These are phyloP conservation scores for Microctonus brassicae DNA, from an alignment of 2,888 invertebrate species.

Conservation along the genomic window DNA sequence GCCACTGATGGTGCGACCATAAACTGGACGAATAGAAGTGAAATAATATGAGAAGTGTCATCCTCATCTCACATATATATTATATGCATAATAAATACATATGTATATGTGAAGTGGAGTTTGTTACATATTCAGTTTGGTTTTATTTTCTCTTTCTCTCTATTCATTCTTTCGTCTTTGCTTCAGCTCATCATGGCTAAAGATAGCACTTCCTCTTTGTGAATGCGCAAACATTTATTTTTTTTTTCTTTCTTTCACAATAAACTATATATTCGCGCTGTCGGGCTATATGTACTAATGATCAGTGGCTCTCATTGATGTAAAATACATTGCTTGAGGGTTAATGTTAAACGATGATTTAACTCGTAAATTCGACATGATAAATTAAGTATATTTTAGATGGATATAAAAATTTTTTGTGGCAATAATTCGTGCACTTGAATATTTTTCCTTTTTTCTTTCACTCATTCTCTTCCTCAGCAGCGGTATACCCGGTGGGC, in stretches of 20 bases:
- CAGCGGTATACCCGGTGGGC: conserved; percentile 17
- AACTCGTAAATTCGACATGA: too few species aligned
- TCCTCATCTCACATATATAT: conserved; percentile 7
- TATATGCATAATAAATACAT: too few species aligned
- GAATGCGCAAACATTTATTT: conserved; percentile 51
- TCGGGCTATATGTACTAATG: conserved; percentile 29
- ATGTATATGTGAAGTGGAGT: neutral
- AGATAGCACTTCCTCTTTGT: conserved; percentile 64
- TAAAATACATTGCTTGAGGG: too few species aligned
- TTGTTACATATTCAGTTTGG: neutral
- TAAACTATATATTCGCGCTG: conserved; percentile 52
- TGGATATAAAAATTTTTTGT: too few species aligned
- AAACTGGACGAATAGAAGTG: conserved; percentile 49
- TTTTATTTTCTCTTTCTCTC: conserved; percentile 29
- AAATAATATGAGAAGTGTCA: conserved; percentile 34
- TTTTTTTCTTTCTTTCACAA: conserved; percentile 48
- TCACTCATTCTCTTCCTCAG: neutral
- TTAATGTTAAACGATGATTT: too few species aligned
- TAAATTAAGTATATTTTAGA: too few species aligned
- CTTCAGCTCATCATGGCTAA: conserved; percentile 53
- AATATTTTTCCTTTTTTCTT: conserved; percentile 11
- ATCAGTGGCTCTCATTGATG: conserved; percentile 32
- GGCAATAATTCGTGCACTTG: too few species aligned
- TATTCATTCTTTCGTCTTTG: conserved; percentile 39
- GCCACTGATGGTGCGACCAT: conserved; percentile 29